A percentile compares a stretch with the other conserved stretches of the same genome.
Evolutionary conservation across 92 coral and sea anemone species (phyloP).

Genomic region (Metridium senile): DNA sequence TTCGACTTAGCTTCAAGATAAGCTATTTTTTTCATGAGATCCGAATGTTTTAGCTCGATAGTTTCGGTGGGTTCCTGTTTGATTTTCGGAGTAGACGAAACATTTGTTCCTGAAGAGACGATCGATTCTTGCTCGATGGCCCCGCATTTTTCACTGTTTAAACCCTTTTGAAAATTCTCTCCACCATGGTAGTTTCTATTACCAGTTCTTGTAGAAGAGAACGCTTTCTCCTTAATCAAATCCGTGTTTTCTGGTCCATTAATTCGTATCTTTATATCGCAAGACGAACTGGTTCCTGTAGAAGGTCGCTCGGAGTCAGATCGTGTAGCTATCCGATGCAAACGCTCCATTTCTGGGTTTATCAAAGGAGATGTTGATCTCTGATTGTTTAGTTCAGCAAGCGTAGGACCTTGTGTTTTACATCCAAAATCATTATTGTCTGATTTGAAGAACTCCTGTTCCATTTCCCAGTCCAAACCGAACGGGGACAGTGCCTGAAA

Average conservation of each 20-base stretch:
- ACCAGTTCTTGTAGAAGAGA: neutral
- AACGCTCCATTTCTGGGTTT: slow-evolving; percentile 98
- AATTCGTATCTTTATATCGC: neutral
- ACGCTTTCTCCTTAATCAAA: neutral
- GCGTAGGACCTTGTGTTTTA: slow-evolving; percentile 90
- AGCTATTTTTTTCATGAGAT: slow-evolving; percentile 41
- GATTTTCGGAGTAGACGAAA: slow-evolving; percentile 13
- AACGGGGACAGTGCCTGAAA: slow-evolving; percentile 62
- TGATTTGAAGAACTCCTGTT: slow-evolving; percentile 78
- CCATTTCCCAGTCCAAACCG: slow-evolving; percentile 90
- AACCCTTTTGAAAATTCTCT: neutral
- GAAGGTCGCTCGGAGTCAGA: slow-evolving; percentile 36
- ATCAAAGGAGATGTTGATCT: slow-evolving; percentile 93
- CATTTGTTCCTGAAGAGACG: neutral
- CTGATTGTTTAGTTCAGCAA: slow-evolving; percentile 94
- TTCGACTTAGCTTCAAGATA: slow-evolving; percentile 54
- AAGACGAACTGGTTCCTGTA: slow-evolving; percentile 27
- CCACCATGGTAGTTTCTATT: neutral
- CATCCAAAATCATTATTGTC: slow-evolving; percentile 58
- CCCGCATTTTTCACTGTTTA: neutral
- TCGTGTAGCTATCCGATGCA: slow-evolving; percentile 93
- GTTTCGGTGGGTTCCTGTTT: slow-evolving; percentile 24
- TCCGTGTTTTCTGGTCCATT: slow-evolving; percentile 13
- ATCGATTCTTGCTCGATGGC: neutral
- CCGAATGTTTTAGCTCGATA: slow-evolving; percentile 31